These are phyloP conservation scores for Zaprionus taronus DNA, from an alignment of 1,140 invertebrate species.

Conservation along the genomic window DNA sequence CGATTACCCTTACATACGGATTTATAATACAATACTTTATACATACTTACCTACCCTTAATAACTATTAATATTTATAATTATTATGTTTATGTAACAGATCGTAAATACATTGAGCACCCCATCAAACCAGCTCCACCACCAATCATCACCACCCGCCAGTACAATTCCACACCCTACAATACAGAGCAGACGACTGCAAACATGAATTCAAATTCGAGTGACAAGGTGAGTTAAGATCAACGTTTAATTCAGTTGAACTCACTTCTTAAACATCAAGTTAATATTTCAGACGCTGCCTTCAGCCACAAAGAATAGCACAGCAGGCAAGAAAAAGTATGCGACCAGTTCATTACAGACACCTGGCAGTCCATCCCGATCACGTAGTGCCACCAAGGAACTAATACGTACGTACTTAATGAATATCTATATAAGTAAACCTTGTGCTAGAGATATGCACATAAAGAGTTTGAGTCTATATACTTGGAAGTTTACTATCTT, in stretches of 20 bases:
- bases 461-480: too few species aligned
- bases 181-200: conserved; percentile 14
- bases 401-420: conserved; percentile 89
- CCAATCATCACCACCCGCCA: conserved; percentile 88
- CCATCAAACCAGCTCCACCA: conserved; percentile 90
- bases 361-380: conserved; percentile 91
- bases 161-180: conserved; percentile 48
- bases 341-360: conserved; percentile 89
- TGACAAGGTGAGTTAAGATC: conserved; percentile 18
- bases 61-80: not conserved
- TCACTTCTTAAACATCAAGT: not conserved
- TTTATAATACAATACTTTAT: not conserved
- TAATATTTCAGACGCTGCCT: conserved; percentile 5
- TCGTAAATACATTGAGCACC: conserved; percentile 92
- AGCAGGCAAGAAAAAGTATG: conserved; percentile 88
- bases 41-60: not conserved
- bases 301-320: conserved; percentile 59
- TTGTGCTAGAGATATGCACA: not conserved
- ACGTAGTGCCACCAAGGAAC: conserved; percentile 94
- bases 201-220: conserved; percentile 29
- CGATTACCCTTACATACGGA: too few species aligned
- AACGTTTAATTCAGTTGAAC: not conserved
- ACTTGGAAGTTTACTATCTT: not conserved
- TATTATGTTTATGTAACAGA: conserved; percentile 85
- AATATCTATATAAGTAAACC: not conserved